Base-by-base conservation (phyloP, 2,888 invertebrate species). In the Halictus ligatus region DNA sequence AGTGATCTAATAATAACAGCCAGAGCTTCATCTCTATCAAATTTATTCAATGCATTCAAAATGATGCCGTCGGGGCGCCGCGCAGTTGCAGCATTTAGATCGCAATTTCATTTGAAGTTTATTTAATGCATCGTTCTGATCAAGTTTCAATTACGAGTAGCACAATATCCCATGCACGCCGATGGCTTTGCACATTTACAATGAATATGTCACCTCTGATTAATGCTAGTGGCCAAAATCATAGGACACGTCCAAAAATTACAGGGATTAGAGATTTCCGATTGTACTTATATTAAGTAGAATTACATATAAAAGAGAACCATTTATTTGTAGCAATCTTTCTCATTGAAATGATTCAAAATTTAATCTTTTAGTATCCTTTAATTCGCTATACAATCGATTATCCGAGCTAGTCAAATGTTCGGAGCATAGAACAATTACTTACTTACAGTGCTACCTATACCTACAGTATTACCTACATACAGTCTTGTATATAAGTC, bases 21-120 rank as follows among this genome's bases (percentile, higher is more conserved):
- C 40, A 40, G 29, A 40, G 67, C 67, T 67, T 35, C 67, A 21
- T 35, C 67, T 67, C 67, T 21, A 67, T 67, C 43, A 43, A 71
- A 43, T 43, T 71, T 71, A 40, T 71, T 71, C 40, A 71, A 43
- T 71, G 71, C 71, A 43, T 71, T 71, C 40, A 43, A 43, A 71
- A 40, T 43, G 43, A 71, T 43, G 40, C 35, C 12, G 10, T 4
- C 10, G 40, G 40, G 40, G 6, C 71, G 0, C 40, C n/a, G 40
- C 40, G 6, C 71, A 43, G 43, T 67, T 67, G 67, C 67, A 64
- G 76, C 58, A 76, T 64, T 60, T 76, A 64, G 76, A 64, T 76
- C 64, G 64, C 76, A 48, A 76, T 64, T 29, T 64, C 46, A 60
- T 76, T 58, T 64, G 46, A 67, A 76, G 35, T 35, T 76, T 76